Conservation (phyloP, 2,797 vertebrate genomes). For the Morus bassanus region DNA sequence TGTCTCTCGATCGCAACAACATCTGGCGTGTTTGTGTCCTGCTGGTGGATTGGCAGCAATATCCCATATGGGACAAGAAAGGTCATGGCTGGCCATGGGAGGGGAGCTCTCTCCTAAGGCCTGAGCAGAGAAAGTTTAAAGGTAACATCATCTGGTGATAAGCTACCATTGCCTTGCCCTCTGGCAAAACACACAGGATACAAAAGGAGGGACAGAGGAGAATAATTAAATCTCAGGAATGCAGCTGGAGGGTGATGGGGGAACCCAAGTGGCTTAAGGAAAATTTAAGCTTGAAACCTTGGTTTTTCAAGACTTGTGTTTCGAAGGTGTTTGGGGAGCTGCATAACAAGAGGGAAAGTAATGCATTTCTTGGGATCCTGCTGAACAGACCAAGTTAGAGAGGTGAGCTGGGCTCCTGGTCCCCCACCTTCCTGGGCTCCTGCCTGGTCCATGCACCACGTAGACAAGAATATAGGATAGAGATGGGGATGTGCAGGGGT, state of each 20-base stretch:
- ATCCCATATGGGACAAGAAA: background rate
- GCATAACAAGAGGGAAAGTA: background rate
- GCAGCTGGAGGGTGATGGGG: background rate
- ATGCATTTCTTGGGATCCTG: background rate
- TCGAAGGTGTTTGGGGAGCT: background rate
- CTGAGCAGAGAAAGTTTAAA: background rate
- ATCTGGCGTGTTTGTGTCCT: background rate
- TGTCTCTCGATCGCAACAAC: background rate
- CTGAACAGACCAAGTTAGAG: background rate
- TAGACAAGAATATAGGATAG: background rate
- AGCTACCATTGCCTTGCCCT: background rate
- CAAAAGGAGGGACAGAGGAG: background rate
- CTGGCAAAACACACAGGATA: background rate
- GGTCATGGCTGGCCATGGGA: background rate
- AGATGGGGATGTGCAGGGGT: background rate
- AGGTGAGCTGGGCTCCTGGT: background rate
- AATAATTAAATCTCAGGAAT: background rate
- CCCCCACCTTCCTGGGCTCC: background rate
- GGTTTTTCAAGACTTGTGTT: background rate
- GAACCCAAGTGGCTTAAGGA: background rate
- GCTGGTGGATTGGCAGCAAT: background rate
- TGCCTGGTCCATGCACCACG: background rate
- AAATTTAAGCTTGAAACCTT: background rate
- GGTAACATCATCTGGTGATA: background rate
- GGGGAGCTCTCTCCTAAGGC: background rate